These are phyloP conservation scores for Coptodon bakossiorum DNA, from an alignment of 2,113 vertebrate species.

Conservation along the genomic window DNA sequence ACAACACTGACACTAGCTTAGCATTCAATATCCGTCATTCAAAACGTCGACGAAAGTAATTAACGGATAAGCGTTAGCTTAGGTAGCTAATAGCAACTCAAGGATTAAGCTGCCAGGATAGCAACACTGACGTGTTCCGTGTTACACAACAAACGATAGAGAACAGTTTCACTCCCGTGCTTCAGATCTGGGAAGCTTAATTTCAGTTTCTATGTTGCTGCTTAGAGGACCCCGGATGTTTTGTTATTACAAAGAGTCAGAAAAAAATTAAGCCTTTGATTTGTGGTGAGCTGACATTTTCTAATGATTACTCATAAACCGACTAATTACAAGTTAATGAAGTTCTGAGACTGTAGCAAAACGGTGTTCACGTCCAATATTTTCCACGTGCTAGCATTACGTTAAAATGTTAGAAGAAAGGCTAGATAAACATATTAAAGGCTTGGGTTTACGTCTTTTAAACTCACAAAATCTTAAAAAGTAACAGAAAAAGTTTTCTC, in stretches of 20 bases:
- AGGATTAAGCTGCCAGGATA: not conserved
- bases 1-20: not conserved
- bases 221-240: not conserved
- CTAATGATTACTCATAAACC: not conserved
- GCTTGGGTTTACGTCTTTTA: not conserved
- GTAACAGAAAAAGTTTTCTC: not conserved
- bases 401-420: not conserved
- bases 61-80: not conserved
- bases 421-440: fast-evolving
- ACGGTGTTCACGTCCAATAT: not conserved
- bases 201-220: not conserved
- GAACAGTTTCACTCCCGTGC: not conserved
- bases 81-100: not conserved
- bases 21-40: not conserved
- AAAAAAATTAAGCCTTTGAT: not conserved
- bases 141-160: not conserved
- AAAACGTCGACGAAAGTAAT: not conserved
- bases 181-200: not conserved
- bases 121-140: not conserved
- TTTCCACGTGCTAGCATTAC: not conserved
- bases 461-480: not conserved
- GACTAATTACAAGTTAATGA: not conserved
- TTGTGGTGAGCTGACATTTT: not conserved
- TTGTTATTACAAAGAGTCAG: not conserved
- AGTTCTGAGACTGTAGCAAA: not conserved